These are phyloP conservation scores for Polypedilum pembai DNA, from an alignment of 1,140 invertebrate species.

Conservation along the genomic window DNA sequence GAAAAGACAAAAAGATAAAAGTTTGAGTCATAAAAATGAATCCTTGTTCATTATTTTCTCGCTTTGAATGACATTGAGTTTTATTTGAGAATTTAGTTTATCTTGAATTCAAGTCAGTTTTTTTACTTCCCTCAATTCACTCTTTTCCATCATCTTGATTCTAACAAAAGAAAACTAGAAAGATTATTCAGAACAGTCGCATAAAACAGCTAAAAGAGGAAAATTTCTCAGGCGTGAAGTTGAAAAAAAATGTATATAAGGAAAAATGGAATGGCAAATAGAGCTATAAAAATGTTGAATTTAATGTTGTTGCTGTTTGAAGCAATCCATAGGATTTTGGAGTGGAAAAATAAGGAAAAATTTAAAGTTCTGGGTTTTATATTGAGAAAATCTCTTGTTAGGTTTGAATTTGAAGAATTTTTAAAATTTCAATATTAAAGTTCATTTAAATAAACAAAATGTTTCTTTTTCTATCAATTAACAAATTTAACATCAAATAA, in stretches of 20 bases:
- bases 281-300: neutral
- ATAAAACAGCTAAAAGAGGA: neutral
- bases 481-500: too few species aligned
- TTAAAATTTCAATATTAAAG: too few species aligned
- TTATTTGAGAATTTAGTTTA: too few species aligned
- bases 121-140: too few species aligned
- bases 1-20: neutral
- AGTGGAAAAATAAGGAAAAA: too few species aligned
- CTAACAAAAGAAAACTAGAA: neutral
- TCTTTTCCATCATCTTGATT: too few species aligned
- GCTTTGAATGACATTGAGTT: neutral
- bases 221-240: slow-evolving; percentile 10
- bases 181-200: neutral
- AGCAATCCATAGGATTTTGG: neutral
- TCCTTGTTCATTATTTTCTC: slow-evolving; percentile 13
- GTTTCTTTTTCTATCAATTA: too few species aligned
- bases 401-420: too few species aligned
- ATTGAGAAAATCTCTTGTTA: too few species aligned
- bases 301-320: neutral
- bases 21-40: slow-evolving; percentile 5
- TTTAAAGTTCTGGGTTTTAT: too few species aligned
- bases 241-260: neutral
- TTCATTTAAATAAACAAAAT: too few species aligned
- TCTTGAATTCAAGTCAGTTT: too few species aligned
- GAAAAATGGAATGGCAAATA: neutral